Evolutionary conservation across 2,888 invertebrate genomes (phyloP), one percentile per base, ranked within the genome.

Genomic region (Hylaea fasciaria): DNA sequence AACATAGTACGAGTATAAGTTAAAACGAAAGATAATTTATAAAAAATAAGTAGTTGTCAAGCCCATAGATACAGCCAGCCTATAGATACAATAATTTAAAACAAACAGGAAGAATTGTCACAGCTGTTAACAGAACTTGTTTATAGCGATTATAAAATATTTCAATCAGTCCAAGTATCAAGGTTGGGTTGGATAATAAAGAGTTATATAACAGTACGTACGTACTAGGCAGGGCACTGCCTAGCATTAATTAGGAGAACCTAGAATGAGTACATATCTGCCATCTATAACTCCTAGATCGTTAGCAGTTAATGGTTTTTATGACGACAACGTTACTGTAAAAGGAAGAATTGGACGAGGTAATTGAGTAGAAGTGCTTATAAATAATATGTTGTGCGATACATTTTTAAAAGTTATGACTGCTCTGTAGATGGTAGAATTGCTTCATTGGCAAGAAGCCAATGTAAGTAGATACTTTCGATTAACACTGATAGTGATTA

Each of bases 161-260:
- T 84, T 87, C 86, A 85, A 87, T 84, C 82, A 81, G 75, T 81
- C 55, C 61, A 83, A 85, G 83, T 78, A 85, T 85, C 89, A 89
- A 91, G 89, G 90, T 83, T 86, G 78, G 70, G 51, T 56, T 62
- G 78, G 70, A 54, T 56, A 58, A 59, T 52, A 57, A 11, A 53
- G 50, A 58, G 47, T 68, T 65, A 63, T 51, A 63, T 66, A 66
- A 63, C 52, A 55, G 5, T 45, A 8, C 45, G 32, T 50, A 59
- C 45, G 80, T 82, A n/a, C n/a, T n/a, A n/a, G n/a, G n/a, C n/a
- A n/a, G n/a, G n/a, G n/a, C n/a, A n/a, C n/a, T n/a, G 2, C 22
- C 22, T 22, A 78, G 85, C 87, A 86, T 82, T 86, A 88, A 91
- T 89, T 89, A 89, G 83, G 80, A 78, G 48, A 63, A 51, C 57